A percentile compares a stretch with the other conserved stretches of the same genome.
Evolutionary conservation across 2,888 invertebrate genomes (phyloP).

Genomic region (Argyresthia goedartella): DNA sequence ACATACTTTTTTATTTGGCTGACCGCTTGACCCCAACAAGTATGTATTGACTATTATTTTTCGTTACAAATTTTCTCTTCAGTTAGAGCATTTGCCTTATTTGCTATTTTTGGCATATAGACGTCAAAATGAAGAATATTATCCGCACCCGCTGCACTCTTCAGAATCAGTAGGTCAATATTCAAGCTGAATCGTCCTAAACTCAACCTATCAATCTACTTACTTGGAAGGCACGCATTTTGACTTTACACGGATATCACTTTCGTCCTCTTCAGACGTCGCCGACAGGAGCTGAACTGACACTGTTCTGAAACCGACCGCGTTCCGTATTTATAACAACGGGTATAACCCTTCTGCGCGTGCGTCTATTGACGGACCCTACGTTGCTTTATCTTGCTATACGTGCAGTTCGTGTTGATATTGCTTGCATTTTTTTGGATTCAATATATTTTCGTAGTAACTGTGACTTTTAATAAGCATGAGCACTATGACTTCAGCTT

Average conservation of each 20-base stretch:
- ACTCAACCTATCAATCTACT: constrained; percentile 23
- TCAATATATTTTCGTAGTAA: too few species aligned
- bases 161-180: neutral
- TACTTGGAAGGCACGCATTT: constrained; percentile 61
- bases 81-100: too few species aligned
- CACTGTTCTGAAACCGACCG: constrained; percentile 31
- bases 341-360: constrained; percentile 4
- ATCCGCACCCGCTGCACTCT: too few species aligned
- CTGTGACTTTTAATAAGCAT: too few species aligned
- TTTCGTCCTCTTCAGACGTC: constrained; percentile 61
- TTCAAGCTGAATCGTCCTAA: neutral
- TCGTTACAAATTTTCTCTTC: too few species aligned
- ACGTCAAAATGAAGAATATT: too few species aligned
- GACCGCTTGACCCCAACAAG: too few species aligned
- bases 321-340: constrained; percentile 51
- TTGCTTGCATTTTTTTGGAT: neutral
- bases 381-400: neutral
- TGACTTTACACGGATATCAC: constrained; percentile 33
- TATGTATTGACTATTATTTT: too few species aligned
- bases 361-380: too few species aligned
- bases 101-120: too few species aligned
- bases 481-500: too few species aligned
- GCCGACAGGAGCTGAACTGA: constrained; percentile 64
- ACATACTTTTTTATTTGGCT: too few species aligned
- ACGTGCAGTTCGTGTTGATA: neutral